Evolutionary conservation across 2,113 vertebrate species (phyloP), one percentile per base, ranked within the genome.

Genomic region (Ictalurus punctatus): DNA sequence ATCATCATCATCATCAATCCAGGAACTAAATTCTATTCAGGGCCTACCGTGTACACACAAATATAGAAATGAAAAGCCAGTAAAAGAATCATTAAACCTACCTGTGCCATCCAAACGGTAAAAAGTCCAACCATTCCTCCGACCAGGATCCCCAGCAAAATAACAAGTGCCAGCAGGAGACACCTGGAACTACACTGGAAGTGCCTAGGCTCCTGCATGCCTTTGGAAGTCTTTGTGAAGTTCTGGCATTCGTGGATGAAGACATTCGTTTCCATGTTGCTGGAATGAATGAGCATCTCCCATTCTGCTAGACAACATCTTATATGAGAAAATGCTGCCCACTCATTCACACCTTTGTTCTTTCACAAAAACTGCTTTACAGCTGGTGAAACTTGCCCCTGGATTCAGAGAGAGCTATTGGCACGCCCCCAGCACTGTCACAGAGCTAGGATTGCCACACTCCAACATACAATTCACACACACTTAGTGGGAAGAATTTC

Each of bases 281-380:
- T 56, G 23, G 63, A 71, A 59, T 84, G 61, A 76, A 82, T 80
- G 74, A 89, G n/a, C 74, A 89, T 85, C 85, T 87, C 56, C 30
- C 23, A 34, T 84, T 63, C 12, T 80, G n/a, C 21, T n/a, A 59
- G 30, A 3, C 30, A 65, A 21, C n/a, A 80, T 74, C 76, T 91
- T 90, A 71, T 91, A 89, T 89, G 25, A 19, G 21, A 34, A 0
- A 10, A 54, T 61, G 84, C 90, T 91, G 90, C 90, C 90, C 90
- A 90, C 89, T 91, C 90, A 81, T 48, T 74, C 16, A 52, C 85
- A 44, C 30, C n/a, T 21, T 48, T 27, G 3, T 56, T 21, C 25
- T 67, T 71, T 80, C 83, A 69, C 30, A 65, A 52, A 79, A 58
- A 34, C 34, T 89, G 37, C 87, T 85, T 88, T 63, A 87, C 80